Evolutionary conservation across 2,113 vertebrate species (phyloP), one percentile per base, ranked within the genome.

Genomic region (Struthio camelus): DNA sequence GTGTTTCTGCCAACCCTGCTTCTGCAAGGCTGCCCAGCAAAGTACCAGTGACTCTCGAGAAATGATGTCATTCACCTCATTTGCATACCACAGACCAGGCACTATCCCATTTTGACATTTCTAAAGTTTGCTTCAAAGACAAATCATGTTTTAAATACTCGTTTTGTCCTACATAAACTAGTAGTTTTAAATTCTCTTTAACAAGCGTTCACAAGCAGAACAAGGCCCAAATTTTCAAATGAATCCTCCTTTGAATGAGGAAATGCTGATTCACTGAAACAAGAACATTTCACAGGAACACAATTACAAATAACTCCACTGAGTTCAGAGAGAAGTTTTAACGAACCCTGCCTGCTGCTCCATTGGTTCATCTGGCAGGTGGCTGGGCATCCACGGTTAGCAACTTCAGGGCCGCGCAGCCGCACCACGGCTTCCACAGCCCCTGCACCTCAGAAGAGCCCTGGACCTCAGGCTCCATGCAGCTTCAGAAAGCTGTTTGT

Each of bases 231-330:
- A 58, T 89, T 70, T 73, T 34, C 79, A 15, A 50, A 38, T 0
- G 13, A 30, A 30, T 79, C 79, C 56, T 67, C 85, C 59, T 75
- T 11, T 38, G 58, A 76, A 67, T 1, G 62, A 91, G 90, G 92
- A 97, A 96, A 82, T 56, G 96, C 95, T 95, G 96, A 97, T 93
- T 93, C 92, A 93, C 2, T 46, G 85, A 80, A 93, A 94, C 28
- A 3, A 80, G 78, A 75, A 64, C 54, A 10, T 70, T 91, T 70
- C 85, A 44, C 44, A 78, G 72, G 42, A 92, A 72, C 0, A 0
- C 72, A 51, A 89, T 42, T 38, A 80, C 87, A 75, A 70, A 53
- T 8, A 27, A 34, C 62, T 18, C n/a, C 4, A 20, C 79, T 54
- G 71, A 72, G 82, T 38, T 32, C 58, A 42, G 83, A 80, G 44